Percentiles rank a stretch among this genome's conserved stretches.
phyloP scores from a whole-genome alignment of 2,888 invertebrate species.

The Eupithecia insigniata region DNA sequence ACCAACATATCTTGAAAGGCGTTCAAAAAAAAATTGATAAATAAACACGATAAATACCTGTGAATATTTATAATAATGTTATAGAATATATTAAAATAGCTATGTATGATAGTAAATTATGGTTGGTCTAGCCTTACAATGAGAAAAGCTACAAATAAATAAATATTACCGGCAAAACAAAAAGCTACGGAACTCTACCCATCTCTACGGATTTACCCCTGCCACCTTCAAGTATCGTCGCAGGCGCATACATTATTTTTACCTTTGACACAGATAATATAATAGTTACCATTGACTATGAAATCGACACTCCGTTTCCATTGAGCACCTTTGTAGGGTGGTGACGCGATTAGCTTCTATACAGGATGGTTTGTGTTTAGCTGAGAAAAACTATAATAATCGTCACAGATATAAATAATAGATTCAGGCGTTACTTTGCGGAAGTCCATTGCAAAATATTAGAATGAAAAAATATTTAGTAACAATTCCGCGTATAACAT shows the following conservation, averaged over 20 bases:
- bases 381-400: no score
- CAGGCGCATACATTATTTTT: slow-evolving; percentile 1
- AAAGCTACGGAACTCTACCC: neutral
- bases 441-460: no score
- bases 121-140: no score
- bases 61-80: no score
- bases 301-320: slow-evolving; percentile 1
- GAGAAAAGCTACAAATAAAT: no score
- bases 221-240: neutral
- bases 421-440: no score
- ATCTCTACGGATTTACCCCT: neutral
- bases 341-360: neutral
- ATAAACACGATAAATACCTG: no score
- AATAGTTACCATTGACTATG: slow-evolving; percentile 1
- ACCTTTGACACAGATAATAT: neutral
- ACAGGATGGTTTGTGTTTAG: neutral
- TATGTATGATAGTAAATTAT: no score
- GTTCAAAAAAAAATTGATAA: no score
- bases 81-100: neutral
- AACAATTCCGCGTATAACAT: no score
- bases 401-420: no score
- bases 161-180: neutral
- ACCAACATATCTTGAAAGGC: neutral
- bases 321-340: slow-evolving; percentile 10
- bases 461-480: no score